Evolutionary conservation across 2,113 vertebrate genomes (phyloP).

Genomic region (Eurypyga helias): DNA sequence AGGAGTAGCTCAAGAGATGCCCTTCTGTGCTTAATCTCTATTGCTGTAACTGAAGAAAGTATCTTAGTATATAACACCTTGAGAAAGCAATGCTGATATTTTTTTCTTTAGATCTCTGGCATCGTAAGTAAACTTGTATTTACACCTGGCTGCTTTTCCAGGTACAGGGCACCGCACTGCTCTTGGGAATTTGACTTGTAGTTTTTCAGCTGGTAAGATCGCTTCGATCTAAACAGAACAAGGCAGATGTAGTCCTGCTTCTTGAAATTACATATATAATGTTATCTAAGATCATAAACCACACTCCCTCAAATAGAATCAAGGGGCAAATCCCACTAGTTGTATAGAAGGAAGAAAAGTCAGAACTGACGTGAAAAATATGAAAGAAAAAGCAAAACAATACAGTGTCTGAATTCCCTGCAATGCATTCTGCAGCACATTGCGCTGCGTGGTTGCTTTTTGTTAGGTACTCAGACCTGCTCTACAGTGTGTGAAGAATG

Average conservation of each 20-base stretch:
- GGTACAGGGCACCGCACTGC: background rate
- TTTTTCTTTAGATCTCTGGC: background rate
- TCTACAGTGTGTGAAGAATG: background rate
- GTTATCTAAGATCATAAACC: background rate
- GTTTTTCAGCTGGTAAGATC: background rate
- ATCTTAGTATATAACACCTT: background rate
- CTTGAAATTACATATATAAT: background rate
- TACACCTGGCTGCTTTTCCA: background rate
- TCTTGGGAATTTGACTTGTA: background rate
- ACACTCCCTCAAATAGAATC: background rate
- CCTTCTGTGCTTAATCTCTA: background rate
- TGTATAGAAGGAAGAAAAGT: background rate
- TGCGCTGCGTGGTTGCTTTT: background rate
- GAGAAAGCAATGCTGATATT: background rate
- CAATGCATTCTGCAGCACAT: rapidly evolving
- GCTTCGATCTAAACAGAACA: background rate
- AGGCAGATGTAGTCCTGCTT: background rate
- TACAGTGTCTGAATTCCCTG: background rate
- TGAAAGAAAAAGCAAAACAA: background rate
- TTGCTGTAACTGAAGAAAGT: rapidly evolving
- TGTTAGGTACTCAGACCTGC: background rate
- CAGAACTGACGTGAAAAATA: background rate
- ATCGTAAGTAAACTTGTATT: background rate
- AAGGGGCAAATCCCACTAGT: background rate
- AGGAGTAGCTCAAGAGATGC: background rate